phyloP scores from a whole-genome alignment of 2,113 vertebrate species.

The Siniperca knerii region DNA sequence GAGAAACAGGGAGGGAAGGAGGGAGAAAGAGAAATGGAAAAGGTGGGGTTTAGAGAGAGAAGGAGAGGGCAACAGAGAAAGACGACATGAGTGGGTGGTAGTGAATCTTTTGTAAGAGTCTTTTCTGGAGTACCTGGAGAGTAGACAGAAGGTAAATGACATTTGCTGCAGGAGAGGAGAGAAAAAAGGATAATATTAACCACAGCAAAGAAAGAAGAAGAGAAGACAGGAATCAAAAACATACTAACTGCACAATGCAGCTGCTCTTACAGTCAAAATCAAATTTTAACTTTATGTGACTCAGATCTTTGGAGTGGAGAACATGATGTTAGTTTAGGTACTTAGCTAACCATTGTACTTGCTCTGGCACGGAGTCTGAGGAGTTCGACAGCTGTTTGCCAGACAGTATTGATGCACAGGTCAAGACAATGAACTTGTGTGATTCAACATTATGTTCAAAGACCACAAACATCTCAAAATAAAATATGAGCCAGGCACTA shows the following conservation, averaged over 20 bases:
- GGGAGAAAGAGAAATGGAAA: slow-evolving; percentile 15
- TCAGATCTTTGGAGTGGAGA: slow-evolving; percentile 35
- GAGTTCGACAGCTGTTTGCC: slow-evolving; percentile 33
- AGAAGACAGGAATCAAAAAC: background rate
- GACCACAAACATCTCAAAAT: background rate
- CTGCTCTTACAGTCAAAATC: slow-evolving; percentile 18
- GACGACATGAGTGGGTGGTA: slow-evolving; percentile 5
- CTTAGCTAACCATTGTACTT: slow-evolving; percentile 7
- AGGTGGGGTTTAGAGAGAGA: background rate
- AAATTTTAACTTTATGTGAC: slow-evolving; percentile 18
- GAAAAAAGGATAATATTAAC: slow-evolving; percentile 7
- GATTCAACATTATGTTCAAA: slow-evolving; percentile 34
- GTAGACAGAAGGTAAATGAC: slow-evolving; percentile 37
- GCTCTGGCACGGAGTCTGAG: background rate
- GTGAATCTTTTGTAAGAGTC: slow-evolving; percentile 42
- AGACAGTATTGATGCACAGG: slow-evolving; percentile 26
- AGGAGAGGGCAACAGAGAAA: slow-evolving; percentile 14
- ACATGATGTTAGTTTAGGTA: slow-evolving; percentile 11
- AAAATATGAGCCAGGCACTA: background rate
- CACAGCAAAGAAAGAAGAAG: background rate
- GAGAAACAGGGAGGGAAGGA: slow-evolving; percentile 37
- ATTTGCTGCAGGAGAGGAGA: slow-evolving; percentile 21
- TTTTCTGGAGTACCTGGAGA: slow-evolving; percentile 25
- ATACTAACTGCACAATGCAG: slow-evolving; percentile 9
- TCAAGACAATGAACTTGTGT: slow-evolving; percentile 20